Percentiles rank a stretch among this genome's conserved stretches.
Conservation (phyloP, 2,888 invertebrate genomes). For the Latrodectus hesperus region DNA sequence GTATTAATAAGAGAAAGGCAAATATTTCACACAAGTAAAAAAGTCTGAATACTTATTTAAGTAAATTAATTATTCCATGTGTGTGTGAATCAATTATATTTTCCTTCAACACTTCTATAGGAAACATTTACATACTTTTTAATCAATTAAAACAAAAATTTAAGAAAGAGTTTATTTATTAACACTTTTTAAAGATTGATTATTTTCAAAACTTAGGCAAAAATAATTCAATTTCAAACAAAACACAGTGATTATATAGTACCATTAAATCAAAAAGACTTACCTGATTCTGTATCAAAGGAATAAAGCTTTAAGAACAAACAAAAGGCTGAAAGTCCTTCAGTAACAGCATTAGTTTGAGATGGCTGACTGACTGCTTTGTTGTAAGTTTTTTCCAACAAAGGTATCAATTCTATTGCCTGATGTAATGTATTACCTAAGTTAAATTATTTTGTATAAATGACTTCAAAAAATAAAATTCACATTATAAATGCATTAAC, state of each 20-base stretch:
- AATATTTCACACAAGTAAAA: too few relatives aligned
- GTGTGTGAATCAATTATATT: too few relatives aligned
- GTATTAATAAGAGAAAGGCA: too few relatives aligned
- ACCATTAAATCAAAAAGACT: neutral
- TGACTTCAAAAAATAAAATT: neutral
- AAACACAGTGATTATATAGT: too few relatives aligned
- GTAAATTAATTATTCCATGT: too few relatives aligned
- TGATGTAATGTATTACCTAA: constrained; percentile 70
- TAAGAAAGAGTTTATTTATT: neutral
- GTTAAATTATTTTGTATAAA: constrained; percentile 1
- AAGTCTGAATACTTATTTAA: too few relatives aligned
- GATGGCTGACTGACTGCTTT: constrained; percentile 84
- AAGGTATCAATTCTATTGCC: constrained; percentile 77
- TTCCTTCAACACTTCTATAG: too few relatives aligned
- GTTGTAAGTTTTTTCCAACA: constrained; percentile 83
- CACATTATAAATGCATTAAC: neutral
- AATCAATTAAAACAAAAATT: neutral
- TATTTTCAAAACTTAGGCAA: too few relatives aligned
- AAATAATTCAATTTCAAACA: too few relatives aligned
- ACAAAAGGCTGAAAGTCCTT: constrained; percentile 83
- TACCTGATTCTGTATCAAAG: constrained; percentile 74
- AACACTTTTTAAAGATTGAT: neutral
- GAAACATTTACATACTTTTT: neutral
- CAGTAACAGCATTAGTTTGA: constrained; percentile 80
- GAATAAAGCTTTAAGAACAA: constrained; percentile 81